phyloP scores from a whole-genome alignment of 64 coral and sea anemone genomes.

The Montipora foliosa region DNA sequence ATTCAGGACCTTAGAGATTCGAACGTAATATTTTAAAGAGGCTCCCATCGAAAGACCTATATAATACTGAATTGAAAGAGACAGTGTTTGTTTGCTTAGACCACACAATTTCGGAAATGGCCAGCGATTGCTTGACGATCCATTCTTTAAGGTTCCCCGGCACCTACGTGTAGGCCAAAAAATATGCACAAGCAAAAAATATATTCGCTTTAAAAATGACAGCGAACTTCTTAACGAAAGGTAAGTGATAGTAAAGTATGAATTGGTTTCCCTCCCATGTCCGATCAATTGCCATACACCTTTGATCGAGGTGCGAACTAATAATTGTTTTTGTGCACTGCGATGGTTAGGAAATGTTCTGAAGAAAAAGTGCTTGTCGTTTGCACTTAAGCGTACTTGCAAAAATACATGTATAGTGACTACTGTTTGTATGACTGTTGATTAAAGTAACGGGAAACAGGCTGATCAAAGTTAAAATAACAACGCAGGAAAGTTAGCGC shows the following conservation, averaged over 20 bases:
- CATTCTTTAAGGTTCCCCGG: constrained; percentile 5
- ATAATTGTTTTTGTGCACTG: neutral
- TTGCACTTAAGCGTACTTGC: neutral
- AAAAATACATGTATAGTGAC: neutral
- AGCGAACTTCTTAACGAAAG: constrained; percentile 1
- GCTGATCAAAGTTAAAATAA: constrained; percentile 5
- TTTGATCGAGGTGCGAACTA: constrained; percentile 8
- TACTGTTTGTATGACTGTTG: constrained; percentile 15
- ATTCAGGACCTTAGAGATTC: constrained; percentile 19
- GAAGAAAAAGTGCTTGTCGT: neutral
- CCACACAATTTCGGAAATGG: constrained; percentile 1
- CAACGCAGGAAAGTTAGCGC: neutral
- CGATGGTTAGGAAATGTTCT: constrained; percentile 8
- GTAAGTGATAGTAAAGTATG: neutral
- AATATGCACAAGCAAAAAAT: neutral
- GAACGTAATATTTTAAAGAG: constrained; percentile 9
- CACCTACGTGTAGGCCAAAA: neutral
- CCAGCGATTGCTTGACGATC: constrained; percentile 17
- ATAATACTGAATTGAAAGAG: neutral
- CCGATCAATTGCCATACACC: neutral
- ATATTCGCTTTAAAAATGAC: constrained; percentile 13
- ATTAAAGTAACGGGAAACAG: neutral
- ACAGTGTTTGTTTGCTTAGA: constrained; percentile 2
- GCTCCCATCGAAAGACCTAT: neutral
- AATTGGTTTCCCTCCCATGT: constrained; percentile 16